Evolutionary conservation across 2,113 vertebrate genomes (phyloP).

Genomic region (Rutilus rutilus): DNA sequence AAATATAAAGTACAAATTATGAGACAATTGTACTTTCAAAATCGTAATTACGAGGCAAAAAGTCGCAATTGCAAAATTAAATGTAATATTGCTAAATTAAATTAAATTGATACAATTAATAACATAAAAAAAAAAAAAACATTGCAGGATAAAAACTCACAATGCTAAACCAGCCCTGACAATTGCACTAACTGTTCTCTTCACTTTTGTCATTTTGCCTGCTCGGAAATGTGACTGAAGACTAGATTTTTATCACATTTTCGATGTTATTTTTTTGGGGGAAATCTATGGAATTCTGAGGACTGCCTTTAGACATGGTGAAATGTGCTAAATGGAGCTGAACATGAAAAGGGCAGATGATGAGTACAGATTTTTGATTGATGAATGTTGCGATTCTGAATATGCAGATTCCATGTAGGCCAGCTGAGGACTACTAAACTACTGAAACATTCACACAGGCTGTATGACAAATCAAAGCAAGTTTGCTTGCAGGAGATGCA

Average conservation of each 20-base stretch:
- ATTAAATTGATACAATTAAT: too few relatives aligned
- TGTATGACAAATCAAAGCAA: slow-evolving; percentile 37
- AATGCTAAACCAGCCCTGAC: too few relatives aligned
- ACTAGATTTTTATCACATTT: neutral
- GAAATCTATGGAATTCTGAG: neutral
- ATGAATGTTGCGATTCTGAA: neutral
- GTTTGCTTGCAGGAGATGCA: slow-evolving; percentile 14
- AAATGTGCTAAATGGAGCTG: neutral
- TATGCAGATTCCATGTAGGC: neutral
- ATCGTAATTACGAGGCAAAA: neutral
- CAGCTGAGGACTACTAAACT: slow-evolving; percentile 15
- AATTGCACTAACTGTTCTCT: too few relatives aligned
- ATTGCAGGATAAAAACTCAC: too few relatives aligned
- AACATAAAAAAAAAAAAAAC: too few relatives aligned
- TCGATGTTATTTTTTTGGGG: neutral
- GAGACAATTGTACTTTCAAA: too few relatives aligned
- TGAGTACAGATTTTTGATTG: neutral
- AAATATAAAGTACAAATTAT: neutral
- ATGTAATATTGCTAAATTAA: neutral
- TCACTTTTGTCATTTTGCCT: neutral
- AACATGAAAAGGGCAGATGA: neutral
- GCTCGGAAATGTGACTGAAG: neutral
- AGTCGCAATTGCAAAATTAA: neutral
- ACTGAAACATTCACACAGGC: neutral
- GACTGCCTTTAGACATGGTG: neutral